Evolutionary conservation across 64 coral and sea anemone species (phyloP), one percentile per base, ranked within the genome.

Genomic region (Pocillopora damicornis): DNA sequence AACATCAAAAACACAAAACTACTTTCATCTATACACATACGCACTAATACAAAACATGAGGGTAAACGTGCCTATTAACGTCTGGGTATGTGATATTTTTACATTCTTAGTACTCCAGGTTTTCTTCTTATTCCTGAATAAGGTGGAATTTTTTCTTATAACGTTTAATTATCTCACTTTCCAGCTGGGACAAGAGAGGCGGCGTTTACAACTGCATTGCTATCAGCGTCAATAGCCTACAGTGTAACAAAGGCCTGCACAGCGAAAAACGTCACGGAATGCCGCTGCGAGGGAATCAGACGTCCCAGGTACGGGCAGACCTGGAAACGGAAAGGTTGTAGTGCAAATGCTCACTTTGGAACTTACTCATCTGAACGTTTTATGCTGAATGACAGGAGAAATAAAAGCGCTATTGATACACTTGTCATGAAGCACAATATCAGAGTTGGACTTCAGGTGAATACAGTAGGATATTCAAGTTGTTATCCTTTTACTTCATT

Each of bases 401-500:
- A 83, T 18, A 69, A 83, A 62, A 67, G 34, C 30, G 15, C 66
- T 13, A 67, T 38, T 9, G 42, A 45, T 12, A 83, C 37, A 36
- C 56, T 83, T 51, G 42, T 51, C 10, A 51, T 35, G 10, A 83
- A 12, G 12, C 80, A 83, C 35, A 83, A 83, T 66, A 35, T 83
- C 22, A 83, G 80, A 83, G 80, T 69, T 35, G 80, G 80, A 11
- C 62, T 68, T n/a, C 62, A 83, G 80, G 80, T 81, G 64, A 64
- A 36, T 35, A 71, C 22, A 30, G 9, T 18, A 18, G 23, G 18
- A 22, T 22, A 23, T 25, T 20, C 25, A 71, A 51, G 42, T 51
- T 51, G 42, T 51, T 51, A 51, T 51, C 7, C 42, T 2, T 51
- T 51, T 51, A 51, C 42, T 51, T 51, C 7, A 51, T 51, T 51